phyloP scores from a whole-genome alignment of 2,888 invertebrate genomes.

The Phyllotreta cruciferae region DNA sequence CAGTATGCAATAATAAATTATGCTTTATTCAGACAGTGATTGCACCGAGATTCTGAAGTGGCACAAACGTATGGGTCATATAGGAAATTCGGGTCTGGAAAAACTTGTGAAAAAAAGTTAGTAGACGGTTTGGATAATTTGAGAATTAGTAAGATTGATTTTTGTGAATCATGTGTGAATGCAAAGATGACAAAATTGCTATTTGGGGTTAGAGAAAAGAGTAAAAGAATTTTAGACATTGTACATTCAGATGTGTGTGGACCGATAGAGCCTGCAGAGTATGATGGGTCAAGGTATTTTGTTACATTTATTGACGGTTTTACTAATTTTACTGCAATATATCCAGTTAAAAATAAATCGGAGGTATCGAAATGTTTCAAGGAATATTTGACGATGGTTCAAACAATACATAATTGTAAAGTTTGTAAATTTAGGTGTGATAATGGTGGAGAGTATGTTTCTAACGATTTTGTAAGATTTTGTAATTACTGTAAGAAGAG shows the following conservation, averaged over 20 bases:
- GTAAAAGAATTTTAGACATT: constrained; percentile 17
- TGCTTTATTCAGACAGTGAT: constrained; percentile 29
- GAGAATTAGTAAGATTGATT: constrained; percentile 9
- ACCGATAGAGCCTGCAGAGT: neutral
- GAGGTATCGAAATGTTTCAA: constrained; percentile 19
- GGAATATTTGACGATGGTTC: constrained; percentile 11
- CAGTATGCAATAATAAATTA: constrained; percentile 6
- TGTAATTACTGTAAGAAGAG: neutral
- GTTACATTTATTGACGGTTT: constrained; percentile 21
- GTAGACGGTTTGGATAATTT: constrained; percentile 13
- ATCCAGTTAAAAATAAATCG: constrained; percentile 22
- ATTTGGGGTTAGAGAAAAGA: constrained; percentile 12
- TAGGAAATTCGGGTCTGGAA: constrained; percentile 12
- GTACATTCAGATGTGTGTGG: constrained; percentile 18
- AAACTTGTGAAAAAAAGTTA: constrained; percentile 1
- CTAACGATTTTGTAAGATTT: neutral
- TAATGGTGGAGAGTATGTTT: constrained; percentile 4
- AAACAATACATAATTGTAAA: constrained; percentile 5
- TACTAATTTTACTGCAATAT: constrained; percentile 15
- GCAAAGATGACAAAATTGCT: constrained; percentile 6
- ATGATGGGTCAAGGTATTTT: constrained; percentile 4
- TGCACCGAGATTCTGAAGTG: constrained; percentile 9
- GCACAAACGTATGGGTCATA: constrained; percentile 18
- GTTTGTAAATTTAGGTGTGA: constrained; percentile 15
- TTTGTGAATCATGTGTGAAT: neutral